Base-by-base conservation (phyloP, 2,797 vertebrate species). In the Gymnoscopelus braueri region DNA sequence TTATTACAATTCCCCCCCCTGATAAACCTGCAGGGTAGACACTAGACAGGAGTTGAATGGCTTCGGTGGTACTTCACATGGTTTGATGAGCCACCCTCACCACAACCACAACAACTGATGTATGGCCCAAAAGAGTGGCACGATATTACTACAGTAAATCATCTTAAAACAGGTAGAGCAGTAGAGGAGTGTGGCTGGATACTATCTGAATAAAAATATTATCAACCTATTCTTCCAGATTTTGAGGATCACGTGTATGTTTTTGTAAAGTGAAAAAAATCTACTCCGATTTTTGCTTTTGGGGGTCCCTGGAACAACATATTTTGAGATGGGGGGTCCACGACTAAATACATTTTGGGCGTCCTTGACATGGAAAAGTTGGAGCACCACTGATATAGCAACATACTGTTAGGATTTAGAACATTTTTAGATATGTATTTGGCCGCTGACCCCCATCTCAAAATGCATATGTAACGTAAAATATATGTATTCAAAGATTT, bases 201-300 rank as follows among this genome's bases (percentile, higher is more conserved):
- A 74, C 60, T 65, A 7, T 75, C 69, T 64, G 63, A 74, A 76
- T 81, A 77, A 75, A 39, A 72, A 75, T 9, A 10, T 67, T 26
- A 49, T 68, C 78, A 65, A 81, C 84, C 75, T 77, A 79, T 88
- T 86, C 87, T 91, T 84, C 54, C 86, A 52, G 57, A 5, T 70
- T 65, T 69, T 11, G 2, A 35, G 23, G 51, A 67, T 62, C 19
- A 19, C 19, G 1, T 19, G 19, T 4, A 0, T 56, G 11, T 56
- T 39, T 64, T 66, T 47, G 23, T 7, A 52, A 55, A 19, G 19
- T 1, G 19, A 19, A 19, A n/a, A n/a, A n/a, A n/a, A n/a, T n/a
- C n/a, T n/a, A 19, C 19, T 19, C 19, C 19, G 19, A 19, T 19
- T 19, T 19, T 19, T 19, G 19, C 19, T 19, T 19, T 1, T 19